phyloP scores from a whole-genome alignment of 2,113 vertebrate species.

The Pundamilia nyererei region DNA sequence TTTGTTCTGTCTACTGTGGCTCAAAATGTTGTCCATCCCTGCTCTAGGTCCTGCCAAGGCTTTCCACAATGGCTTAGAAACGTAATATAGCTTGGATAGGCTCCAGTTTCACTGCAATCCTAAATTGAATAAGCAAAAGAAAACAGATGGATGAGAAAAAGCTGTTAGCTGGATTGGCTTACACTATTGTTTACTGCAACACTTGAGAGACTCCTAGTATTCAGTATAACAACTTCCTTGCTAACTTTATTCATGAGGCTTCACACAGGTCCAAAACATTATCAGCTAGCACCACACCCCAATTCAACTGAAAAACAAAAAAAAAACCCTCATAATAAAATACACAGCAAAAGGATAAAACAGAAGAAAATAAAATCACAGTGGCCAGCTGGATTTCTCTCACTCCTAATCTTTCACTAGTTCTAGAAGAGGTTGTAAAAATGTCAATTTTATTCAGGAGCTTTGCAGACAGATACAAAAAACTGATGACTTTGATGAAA shows the following conservation, averaged over 20 bases:
- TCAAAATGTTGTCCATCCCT: not conserved
- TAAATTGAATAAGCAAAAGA: not conserved
- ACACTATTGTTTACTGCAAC: not conserved
- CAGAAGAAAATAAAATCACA: not conserved
- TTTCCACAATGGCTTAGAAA: not conserved
- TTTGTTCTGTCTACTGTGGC: not conserved
- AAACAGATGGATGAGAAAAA: not conserved
- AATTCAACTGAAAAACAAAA: not conserved
- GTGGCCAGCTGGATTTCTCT: not conserved
- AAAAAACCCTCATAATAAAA: not conserved
- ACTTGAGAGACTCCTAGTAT: not conserved
- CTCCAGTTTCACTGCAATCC: not conserved
- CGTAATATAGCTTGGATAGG: not conserved
- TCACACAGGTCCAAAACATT: not conserved
- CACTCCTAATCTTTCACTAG: not conserved
- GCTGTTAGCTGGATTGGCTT: not conserved
- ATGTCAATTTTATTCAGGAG: not conserved
- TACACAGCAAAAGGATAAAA: not conserved
- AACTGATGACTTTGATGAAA: not conserved
- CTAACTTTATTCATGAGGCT: not conserved
- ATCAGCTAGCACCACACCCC: not conserved
- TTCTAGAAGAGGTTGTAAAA: not conserved
- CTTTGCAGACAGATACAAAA: not conserved
- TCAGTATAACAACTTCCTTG: not conserved
- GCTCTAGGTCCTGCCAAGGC: not conserved